Conservation (phyloP, 2,113 vertebrate genomes). For the Corapipo altera region DNA sequence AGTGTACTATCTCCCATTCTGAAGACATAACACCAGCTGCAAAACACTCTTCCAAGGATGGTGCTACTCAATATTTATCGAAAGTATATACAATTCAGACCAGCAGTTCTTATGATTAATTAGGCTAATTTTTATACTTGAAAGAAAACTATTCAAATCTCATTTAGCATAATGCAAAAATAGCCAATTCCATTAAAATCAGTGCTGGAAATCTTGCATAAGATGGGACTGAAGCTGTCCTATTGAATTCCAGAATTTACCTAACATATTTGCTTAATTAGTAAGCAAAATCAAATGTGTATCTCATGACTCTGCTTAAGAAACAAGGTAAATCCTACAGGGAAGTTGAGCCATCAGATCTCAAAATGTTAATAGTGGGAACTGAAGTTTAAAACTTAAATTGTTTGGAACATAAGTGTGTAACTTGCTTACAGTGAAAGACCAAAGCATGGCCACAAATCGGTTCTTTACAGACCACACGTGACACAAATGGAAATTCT, state of each 20-base stretch:
- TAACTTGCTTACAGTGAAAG: background rate
- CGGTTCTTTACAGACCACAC: background rate
- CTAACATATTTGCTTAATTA: background rate
- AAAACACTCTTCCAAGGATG: background rate
- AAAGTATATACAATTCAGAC: background rate
- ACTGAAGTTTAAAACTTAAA: background rate
- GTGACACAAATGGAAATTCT: background rate
- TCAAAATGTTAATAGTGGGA: background rate
- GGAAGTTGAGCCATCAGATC: background rate
- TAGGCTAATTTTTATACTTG: background rate
- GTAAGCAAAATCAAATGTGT: background rate
- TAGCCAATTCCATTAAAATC: background rate
- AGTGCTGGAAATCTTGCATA: background rate
- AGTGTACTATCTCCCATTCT: background rate
- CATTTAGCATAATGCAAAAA: background rate
- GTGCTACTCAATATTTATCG: background rate
- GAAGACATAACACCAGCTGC: background rate
- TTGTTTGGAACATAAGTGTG: background rate
- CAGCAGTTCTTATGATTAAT: background rate
- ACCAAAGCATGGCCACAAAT: background rate
- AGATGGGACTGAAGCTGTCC: background rate
- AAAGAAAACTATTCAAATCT: background rate
- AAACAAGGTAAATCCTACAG: background rate
- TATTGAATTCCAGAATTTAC: background rate
- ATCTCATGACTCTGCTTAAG: background rate